Conservation (phyloP, 2,113 vertebrate species). For the Vimba vimba region DNA sequence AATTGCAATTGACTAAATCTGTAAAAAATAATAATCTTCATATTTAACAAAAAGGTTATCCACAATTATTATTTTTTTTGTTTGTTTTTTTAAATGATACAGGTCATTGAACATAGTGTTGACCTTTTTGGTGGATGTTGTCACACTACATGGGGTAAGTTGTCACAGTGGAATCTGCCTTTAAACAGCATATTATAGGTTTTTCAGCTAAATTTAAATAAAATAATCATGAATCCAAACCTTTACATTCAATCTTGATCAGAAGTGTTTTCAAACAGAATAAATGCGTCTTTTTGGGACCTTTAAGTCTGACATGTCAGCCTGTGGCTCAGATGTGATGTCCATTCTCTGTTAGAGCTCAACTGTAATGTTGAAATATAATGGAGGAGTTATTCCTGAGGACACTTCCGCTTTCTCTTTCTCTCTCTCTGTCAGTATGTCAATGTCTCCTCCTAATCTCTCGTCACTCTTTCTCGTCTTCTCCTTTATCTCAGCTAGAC, state of each 20-base stretch:
- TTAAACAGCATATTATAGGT: background rate
- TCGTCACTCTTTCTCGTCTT: conserved; percentile 28
- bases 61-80: too few relatives aligned
- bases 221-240: background rate
- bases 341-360: conserved; percentile 39
- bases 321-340: conserved; percentile 45
- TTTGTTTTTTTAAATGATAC: too few relatives aligned
- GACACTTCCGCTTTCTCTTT: conserved; percentile 50
- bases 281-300: background rate
- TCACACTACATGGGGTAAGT: too few relatives aligned
- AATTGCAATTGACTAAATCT: conserved; percentile 26
- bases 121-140: too few relatives aligned
- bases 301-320: conserved; percentile 24
- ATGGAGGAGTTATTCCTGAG: conserved; percentile 48
- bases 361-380: conserved; percentile 50
- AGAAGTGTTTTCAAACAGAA: conserved; percentile 34
- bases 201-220: background rate
- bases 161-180: background rate
- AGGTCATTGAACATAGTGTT: too few relatives aligned
- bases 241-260: background rate
- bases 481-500: conserved; percentile 32
- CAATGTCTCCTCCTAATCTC: conserved; percentile 12
- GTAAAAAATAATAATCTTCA: background rate
- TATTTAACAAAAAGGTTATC: background rate
- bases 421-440: conserved; percentile 6